phyloP scores from a whole-genome alignment of 2,888 invertebrate genomes.

The Drosophila hamatofila region DNA sequence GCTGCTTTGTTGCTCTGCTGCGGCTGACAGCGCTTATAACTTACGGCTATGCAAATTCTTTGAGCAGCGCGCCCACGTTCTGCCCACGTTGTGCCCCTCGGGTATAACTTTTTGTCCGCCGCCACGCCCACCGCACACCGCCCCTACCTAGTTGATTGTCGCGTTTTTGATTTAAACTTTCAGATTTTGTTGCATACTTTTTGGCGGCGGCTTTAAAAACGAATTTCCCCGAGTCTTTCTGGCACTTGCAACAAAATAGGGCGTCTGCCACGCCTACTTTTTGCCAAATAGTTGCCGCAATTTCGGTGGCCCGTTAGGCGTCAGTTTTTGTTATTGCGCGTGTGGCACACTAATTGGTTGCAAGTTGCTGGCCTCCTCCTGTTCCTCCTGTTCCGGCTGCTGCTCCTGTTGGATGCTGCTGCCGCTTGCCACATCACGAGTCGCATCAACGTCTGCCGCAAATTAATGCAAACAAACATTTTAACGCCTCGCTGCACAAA shows the following conservation, averaged over 20 bases:
- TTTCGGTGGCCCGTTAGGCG: constrained; percentile 38
- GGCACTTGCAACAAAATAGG: constrained; percentile 23
- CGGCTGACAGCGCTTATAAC: constrained; percentile 50
- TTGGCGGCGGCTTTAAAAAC: constrained; percentile 49
- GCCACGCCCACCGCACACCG: neutral
- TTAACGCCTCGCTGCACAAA: constrained; percentile 71
- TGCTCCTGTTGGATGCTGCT: neutral
- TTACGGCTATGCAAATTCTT: constrained; percentile 52
- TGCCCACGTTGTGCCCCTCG: constrained; percentile 9
- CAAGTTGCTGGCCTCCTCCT: constrained; percentile 29
- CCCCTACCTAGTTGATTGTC: constrained; percentile 18
- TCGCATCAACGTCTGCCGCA: constrained; percentile 68
- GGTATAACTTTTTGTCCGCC: neutral
- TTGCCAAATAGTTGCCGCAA: constrained; percentile 18
- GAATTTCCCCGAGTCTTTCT: constrained; percentile 13
- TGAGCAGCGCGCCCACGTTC: neutral
- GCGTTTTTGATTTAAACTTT: constrained; percentile 52
- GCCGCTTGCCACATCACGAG: constrained; percentile 20
- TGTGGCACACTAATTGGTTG: constrained; percentile 59
- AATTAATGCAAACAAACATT: constrained; percentile 82
- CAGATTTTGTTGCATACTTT: constrained; percentile 49
- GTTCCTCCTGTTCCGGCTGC: neutral
- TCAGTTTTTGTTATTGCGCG: constrained; percentile 15
- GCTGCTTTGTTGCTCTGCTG: constrained; percentile 22
- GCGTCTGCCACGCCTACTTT: constrained; percentile 12